Evolutionary conservation across 2,888 invertebrate species (phyloP).

Genomic region (Stenolophus ochropezus): DNA sequence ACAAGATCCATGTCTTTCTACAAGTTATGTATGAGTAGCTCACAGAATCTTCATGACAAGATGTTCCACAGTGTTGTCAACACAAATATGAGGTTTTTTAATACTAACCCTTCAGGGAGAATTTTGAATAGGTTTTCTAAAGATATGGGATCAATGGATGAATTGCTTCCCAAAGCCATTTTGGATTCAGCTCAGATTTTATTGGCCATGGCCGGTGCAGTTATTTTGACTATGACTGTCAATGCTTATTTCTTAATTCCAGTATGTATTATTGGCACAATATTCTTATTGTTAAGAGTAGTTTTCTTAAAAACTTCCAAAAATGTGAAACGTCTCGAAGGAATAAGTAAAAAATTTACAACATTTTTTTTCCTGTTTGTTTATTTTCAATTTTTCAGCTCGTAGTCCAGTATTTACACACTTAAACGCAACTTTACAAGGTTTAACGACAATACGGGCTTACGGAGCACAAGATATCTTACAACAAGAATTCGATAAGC

Average conservation of each 20-base stretch:
- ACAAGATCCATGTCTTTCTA: constrained; percentile 80
- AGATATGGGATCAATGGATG: constrained; percentile 88
- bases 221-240: constrained; percentile 76
- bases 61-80: constrained; percentile 80
- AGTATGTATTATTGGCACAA: constrained; percentile 75
- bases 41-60: constrained; percentile 80
- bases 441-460: constrained; percentile 87
- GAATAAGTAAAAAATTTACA: constrained; percentile 74
- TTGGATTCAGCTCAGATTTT: constrained; percentile 79
- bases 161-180: constrained; percentile 80
- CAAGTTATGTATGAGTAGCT: constrained; percentile 78
- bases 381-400: constrained; percentile 74
- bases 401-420: constrained; percentile 91
- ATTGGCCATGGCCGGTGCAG: constrained; percentile 73
- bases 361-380: neutral
- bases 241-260: constrained; percentile 74
- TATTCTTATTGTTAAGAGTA: constrained; percentile 79
- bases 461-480: constrained; percentile 82
- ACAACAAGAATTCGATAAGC: constrained; percentile 74
- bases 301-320: constrained; percentile 82
- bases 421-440: constrained; percentile 85
- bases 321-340: constrained; percentile 82
- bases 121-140: constrained; percentile 89
- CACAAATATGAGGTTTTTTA: constrained; percentile 84
- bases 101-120: constrained; percentile 87